Base-by-base conservation (phyloP, 2,113 vertebrate genomes). In the Pterocles gutturalis region DNA sequence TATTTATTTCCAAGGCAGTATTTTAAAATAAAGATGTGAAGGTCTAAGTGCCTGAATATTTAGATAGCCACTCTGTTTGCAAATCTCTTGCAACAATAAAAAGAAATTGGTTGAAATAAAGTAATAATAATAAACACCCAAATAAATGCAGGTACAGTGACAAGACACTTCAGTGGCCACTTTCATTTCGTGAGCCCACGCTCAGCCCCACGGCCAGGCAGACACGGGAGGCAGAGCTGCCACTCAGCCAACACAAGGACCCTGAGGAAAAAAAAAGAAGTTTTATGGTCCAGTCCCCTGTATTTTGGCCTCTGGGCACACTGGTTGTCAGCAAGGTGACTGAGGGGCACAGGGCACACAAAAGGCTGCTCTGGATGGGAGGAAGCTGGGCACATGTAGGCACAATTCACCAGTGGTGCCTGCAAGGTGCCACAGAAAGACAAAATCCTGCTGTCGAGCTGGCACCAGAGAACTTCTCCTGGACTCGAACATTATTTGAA, bases 281-380 rank as follows among this genome's bases (percentile, higher is more conserved):
- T 38, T 89, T 70, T 17, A 12, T 43, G 48, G 28, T 46, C 61
- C 54, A 89, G 34, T 33, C 7, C 1, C 10, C 14, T 0, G 0
- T 49, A 36, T 58, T 75, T 91, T 4, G 8, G 28, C 36, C 34
- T 95, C 7, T 31, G 49, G 51, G 25, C 55, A 65, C 46, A 17
- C 0, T 11, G 38, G 5, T 5, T 85, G 78, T 33, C 88, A 85
- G 22, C 3, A 8, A 76, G 62, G 34, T 25, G n/a, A 5, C 51
- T 33, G 75, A 62, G 48, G 28, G 28, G 4, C 26, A 53, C 53
- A 33, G 19, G 57, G 29, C 49, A 45, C 45, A 49, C 7, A 14
- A 14, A 60, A 43, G 11, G 1, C 13, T 60, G 66, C 17, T 8
- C 1, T 70, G 26, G 51, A 8, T 1, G 2, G 31, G 86, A 88